Percentiles rank a stretch among this genome's conserved stretches.
These are phyloP conservation scores for Antheraea mylitta DNA, from an alignment of 1,140 invertebrate genomes.

Conservation along the genomic window DNA sequence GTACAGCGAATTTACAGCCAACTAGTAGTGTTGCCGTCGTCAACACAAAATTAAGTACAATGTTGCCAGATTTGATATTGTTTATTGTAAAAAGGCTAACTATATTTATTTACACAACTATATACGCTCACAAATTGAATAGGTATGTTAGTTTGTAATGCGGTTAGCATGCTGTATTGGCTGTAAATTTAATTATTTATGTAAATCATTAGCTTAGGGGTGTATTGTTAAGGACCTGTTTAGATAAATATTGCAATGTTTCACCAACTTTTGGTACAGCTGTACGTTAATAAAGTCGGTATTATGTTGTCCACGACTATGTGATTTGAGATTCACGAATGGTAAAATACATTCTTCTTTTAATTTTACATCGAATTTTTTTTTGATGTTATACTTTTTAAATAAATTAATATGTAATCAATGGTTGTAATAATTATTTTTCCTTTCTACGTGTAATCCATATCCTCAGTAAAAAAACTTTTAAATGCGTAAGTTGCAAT, in stretches of 20 bases:
- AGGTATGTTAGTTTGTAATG: slow-evolving; percentile 2
- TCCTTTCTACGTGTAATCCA: background rate
- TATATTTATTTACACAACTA: slow-evolving; percentile 18
- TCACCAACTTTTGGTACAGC: background rate
- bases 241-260: background rate
- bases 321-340: slow-evolving; percentile 17
- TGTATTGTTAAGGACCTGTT: background rate
- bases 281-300: background rate
- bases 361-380: slow-evolving; percentile 72
- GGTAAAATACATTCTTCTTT: slow-evolving; percentile 49
- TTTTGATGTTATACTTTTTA: slow-evolving; percentile 75
- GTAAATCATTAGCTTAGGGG: slow-evolving; percentile 16
- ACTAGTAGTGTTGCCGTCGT: slow-evolving; percentile 23
- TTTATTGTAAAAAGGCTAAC: slow-evolving; percentile 28
- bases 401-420: slow-evolving; percentile 69
- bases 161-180: slow-evolving; percentile 26
- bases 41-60: slow-evolving; percentile 31
- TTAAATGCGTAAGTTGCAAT: too few relatives aligned
- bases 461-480: too few relatives aligned
- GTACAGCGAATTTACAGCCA: slow-evolving; percentile 37
- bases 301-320: background rate
- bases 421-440: slow-evolving; percentile 29
- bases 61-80: slow-evolving; percentile 25
- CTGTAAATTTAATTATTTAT: slow-evolving; percentile 30
- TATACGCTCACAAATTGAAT: background rate